Evolutionary conservation across 2,113 vertebrate species (phyloP).

Genomic region (Oxyura jamaicensis): DNA sequence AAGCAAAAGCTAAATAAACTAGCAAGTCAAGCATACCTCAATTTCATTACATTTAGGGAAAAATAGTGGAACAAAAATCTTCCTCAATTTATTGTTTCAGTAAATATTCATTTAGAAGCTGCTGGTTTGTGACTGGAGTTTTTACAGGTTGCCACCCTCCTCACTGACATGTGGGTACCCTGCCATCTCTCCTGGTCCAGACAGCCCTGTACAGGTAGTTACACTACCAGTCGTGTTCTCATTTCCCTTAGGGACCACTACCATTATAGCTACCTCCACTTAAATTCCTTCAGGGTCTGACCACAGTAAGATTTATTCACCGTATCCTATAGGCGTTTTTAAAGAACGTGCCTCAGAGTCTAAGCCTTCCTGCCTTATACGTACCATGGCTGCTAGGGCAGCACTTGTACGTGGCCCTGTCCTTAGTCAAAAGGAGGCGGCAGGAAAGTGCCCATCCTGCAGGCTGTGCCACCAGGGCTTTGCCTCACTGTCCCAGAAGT

Average conservation of each 20-base stretch:
- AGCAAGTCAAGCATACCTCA: neutral
- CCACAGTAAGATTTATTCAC: neutral
- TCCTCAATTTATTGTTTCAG: neutral
- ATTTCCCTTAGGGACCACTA: neutral
- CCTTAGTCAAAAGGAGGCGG: neutral
- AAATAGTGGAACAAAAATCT: neutral
- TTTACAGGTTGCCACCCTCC: neutral
- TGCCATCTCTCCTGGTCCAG: neutral
- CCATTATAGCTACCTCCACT: neutral
- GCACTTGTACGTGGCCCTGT: neutral
- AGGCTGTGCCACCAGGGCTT: too few relatives aligned
- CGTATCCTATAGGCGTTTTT: neutral
- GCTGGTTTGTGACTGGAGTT: neutral
- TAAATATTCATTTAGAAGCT: neutral
- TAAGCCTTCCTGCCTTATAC: neutral
- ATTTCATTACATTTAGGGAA: neutral
- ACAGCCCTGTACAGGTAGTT: neutral
- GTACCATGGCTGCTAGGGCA: neutral
- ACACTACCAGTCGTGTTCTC: neutral
- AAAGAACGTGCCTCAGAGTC: neutral
- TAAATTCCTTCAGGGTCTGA: neutral
- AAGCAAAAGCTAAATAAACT: neutral
- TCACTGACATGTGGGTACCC: neutral
- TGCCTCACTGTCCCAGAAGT: neutral
- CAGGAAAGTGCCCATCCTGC: too few relatives aligned